Percentiles rank a stretch among this genome's conserved stretches.
Evolutionary conservation across 2,888 invertebrate species (phyloP).

Genomic region (Apeira syringaria): DNA sequence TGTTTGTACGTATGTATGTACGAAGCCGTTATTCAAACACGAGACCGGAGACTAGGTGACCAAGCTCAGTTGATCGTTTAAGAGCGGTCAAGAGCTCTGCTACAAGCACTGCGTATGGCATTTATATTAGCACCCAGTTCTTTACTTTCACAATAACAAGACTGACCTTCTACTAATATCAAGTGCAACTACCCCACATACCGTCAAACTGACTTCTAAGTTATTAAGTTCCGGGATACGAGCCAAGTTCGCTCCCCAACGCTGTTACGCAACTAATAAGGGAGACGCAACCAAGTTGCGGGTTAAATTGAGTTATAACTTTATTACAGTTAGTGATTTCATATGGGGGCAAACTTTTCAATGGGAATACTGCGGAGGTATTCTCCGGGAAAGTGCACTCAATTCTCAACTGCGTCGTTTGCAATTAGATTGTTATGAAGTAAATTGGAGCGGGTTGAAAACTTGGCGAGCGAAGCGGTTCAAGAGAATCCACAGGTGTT

Average conservation of each 20-base stretch:
- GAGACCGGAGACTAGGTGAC: no score
- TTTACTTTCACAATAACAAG: no score
- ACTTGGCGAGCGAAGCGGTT: neutral
- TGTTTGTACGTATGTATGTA: no score
- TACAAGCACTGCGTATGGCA: no score
- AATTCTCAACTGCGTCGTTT: neutral
- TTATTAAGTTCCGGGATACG: conserved; percentile 4
- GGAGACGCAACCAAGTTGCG: conserved; percentile 8
- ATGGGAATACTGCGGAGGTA: neutral
- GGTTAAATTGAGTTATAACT: conserved; percentile 12
- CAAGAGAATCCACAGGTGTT: neutral
- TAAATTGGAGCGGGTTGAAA: neutral
- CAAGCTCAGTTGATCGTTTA: no score
- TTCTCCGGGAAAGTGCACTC: conserved; percentile 1
- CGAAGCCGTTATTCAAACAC: no score
- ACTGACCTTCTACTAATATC: no score
- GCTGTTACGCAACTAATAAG: conserved; percentile 17
- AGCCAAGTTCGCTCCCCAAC: conserved; percentile 7
- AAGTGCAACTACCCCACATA: neutral
- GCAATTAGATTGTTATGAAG: neutral
- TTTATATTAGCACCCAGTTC: no score
- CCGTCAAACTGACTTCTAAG: conserved; percentile 3
- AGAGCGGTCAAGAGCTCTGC: no score
- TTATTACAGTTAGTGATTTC: conserved; percentile 12
- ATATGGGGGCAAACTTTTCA: conserved; percentile 7